These are phyloP conservation scores for Dryadula phaetusa DNA, from an alignment of 2,888 invertebrate species.

Conservation along the genomic window DNA sequence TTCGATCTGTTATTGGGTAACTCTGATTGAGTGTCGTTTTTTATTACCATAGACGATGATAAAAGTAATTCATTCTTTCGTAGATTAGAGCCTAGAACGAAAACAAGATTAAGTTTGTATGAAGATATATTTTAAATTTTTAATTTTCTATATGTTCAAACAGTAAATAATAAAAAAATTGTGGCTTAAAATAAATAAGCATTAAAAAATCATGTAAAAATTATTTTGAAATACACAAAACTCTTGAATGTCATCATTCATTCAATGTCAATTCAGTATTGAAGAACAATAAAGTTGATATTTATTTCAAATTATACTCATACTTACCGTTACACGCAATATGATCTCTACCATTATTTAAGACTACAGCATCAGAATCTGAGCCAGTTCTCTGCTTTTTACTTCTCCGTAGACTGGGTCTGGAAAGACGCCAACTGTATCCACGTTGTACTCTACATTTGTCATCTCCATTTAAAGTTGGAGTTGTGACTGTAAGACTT, in stretches of 20 bases:
- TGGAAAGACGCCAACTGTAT: slow-evolving; percentile 90
- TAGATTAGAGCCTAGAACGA: slow-evolving; percentile 68
- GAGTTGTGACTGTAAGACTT: slow-evolving; percentile 66
- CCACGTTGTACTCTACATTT: slow-evolving; percentile 86
- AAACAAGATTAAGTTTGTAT: neutral
- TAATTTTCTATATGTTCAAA: too few relatives aligned
- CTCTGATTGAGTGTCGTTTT: slow-evolving; percentile 91
- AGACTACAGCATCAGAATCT: slow-evolving; percentile 85
- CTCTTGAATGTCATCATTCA: too few relatives aligned
- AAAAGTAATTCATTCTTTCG: slow-evolving; percentile 85
- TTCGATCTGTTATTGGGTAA: slow-evolving; percentile 84
- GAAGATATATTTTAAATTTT: neutral
- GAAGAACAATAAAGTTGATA: neutral
- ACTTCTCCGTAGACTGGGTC: slow-evolving; percentile 87
- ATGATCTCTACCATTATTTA: slow-evolving; percentile 90
- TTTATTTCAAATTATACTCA: neutral
- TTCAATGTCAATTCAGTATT: too few relatives aligned
- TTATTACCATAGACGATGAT: slow-evolving; percentile 86
- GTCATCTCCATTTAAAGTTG: slow-evolving; percentile 65
- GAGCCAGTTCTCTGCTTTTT: slow-evolving; percentile 85
- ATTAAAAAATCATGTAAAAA: too few relatives aligned
- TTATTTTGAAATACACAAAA: too few relatives aligned
- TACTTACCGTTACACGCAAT: slow-evolving; percentile 88
- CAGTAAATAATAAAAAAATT: too few relatives aligned
- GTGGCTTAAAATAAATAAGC: too few relatives aligned